Conservation (phyloP, 2,797 vertebrate genomes). For the Margarornis squamiger region DNA sequence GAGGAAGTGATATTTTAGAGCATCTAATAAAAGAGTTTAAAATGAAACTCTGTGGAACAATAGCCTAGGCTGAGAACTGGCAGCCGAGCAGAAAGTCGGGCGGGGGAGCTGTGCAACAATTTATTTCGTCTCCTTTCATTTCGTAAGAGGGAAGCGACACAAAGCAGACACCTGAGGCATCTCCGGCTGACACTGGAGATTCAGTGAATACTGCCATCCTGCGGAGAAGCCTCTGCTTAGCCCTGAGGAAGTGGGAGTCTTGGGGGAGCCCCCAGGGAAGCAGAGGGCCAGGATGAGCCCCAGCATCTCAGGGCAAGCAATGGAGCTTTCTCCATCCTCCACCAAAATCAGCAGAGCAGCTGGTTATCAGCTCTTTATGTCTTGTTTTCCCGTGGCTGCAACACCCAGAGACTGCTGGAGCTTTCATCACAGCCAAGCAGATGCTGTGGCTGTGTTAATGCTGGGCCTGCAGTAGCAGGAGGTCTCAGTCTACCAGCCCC, state of each 20-base stretch:
- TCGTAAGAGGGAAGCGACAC: not conserved
- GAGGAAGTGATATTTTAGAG: not conserved
- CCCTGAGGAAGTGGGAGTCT: not conserved
- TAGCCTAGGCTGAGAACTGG: not conserved
- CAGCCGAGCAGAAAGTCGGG: not conserved
- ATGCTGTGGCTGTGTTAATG: not conserved
- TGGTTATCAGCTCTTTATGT: not conserved
- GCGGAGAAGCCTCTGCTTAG: constrained; percentile 16
- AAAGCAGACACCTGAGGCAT: constrained; percentile 5
- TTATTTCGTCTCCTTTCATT: constrained; percentile 35
- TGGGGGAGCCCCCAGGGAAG: not conserved
- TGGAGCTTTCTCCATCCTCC: not conserved
- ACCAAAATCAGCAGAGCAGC: not conserved
- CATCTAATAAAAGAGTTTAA: not conserved
- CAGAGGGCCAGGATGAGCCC: not conserved
- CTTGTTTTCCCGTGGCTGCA: rapidly evolving
- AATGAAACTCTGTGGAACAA: constrained; percentile 15
- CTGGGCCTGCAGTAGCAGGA: not conserved
- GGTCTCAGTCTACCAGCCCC: not conserved
- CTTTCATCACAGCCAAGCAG: not conserved
- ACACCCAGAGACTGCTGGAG: not conserved
- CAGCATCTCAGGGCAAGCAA: not conserved
- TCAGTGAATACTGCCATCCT: constrained; percentile 67
- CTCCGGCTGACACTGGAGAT: not conserved
- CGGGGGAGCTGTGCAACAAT: constrained; percentile 21